These are phyloP conservation scores for Aviceda subcristata DNA, from an alignment of 2,113 vertebrate species.

Conservation along the genomic window DNA sequence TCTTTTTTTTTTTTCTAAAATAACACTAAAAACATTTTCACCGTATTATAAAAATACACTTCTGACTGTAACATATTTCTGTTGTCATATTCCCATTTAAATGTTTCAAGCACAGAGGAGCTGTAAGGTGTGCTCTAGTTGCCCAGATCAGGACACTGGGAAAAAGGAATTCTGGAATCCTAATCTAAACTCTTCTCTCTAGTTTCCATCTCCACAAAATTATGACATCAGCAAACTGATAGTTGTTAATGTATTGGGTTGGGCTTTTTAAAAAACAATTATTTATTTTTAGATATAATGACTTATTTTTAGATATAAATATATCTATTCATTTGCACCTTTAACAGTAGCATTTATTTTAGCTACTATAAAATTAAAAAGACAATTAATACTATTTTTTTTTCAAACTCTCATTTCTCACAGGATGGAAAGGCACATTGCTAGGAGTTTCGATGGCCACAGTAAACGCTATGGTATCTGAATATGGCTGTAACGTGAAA, in stretches of 20 bases:
- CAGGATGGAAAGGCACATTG: conserved; percentile 92
- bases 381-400: neutral
- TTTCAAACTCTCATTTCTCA: neutral
- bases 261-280: neutral
- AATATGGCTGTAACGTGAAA: conserved; percentile 76
- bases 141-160: neutral
- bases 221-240: neutral
- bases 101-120: neutral
- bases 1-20: neutral
- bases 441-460: conserved; percentile 87
- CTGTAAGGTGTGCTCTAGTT: neutral
- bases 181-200: neutral
- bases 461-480: conserved; percentile 83
- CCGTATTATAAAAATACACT: neutral
- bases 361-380: neutral
- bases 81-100: neutral
- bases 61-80: neutral
- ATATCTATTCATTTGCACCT: neutral
- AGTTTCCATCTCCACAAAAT: neutral
- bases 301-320: neutral
- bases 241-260: neutral
- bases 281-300: neutral
- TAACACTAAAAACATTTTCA: neutral
- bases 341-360: neutral
- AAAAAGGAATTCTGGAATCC: neutral